A percentile compares a stretch with the other conserved stretches of the same genome.
These are phyloP conservation scores for Onchidella celtica DNA, from an alignment of 2,888 invertebrate genomes.

Conservation along the genomic window DNA sequence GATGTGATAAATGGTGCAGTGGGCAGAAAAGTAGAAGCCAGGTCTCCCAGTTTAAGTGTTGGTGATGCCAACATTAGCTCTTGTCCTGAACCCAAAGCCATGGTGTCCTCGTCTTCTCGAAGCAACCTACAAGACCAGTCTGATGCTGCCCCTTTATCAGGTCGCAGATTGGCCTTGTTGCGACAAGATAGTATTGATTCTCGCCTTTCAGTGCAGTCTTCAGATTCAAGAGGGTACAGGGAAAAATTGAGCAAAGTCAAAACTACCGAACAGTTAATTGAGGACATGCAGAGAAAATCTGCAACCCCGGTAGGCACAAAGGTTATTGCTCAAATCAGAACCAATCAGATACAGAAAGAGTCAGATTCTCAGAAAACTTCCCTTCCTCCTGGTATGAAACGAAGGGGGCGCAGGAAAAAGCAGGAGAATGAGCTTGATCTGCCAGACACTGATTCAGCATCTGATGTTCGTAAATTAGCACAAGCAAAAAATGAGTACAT, in stretches of 20 bases:
- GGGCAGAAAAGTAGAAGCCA: slow-evolving; percentile 30
- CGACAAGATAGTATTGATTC: slow-evolving; percentile 48
- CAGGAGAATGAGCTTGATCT: slow-evolving; percentile 59
- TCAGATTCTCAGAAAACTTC: slow-evolving; percentile 65
- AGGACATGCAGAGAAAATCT: slow-evolving; percentile 85
- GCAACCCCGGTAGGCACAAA: slow-evolving; percentile 66
- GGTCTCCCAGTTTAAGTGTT: slow-evolving; percentile 19
- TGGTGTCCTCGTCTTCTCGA: slow-evolving; percentile 30
- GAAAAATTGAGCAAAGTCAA: slow-evolving; percentile 83
- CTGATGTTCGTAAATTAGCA: slow-evolving; percentile 66
- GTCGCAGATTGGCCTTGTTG: slow-evolving; percentile 3
- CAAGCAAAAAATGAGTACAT: slow-evolving; percentile 80
- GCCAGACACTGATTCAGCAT: slow-evolving; percentile 57
- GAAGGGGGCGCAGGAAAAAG: slow-evolving; percentile 71
- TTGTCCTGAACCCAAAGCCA: neutral
- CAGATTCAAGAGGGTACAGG: slow-evolving; percentile 35
- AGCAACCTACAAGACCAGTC: slow-evolving; percentile 46
- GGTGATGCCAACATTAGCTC: slow-evolving; percentile 14
- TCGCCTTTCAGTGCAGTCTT: slow-evolving; percentile 30
- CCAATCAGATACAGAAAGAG: slow-evolving; percentile 75
- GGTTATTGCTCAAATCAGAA: slow-evolving; percentile 73
- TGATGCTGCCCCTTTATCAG: slow-evolving; percentile 38
- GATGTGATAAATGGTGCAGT: slow-evolving; percentile 53
- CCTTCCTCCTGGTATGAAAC: slow-evolving; percentile 74
- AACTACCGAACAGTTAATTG: slow-evolving; percentile 90